Base-by-base conservation (phyloP, 2,888 invertebrate genomes). In the Dorcus parallelipipedus region DNA sequence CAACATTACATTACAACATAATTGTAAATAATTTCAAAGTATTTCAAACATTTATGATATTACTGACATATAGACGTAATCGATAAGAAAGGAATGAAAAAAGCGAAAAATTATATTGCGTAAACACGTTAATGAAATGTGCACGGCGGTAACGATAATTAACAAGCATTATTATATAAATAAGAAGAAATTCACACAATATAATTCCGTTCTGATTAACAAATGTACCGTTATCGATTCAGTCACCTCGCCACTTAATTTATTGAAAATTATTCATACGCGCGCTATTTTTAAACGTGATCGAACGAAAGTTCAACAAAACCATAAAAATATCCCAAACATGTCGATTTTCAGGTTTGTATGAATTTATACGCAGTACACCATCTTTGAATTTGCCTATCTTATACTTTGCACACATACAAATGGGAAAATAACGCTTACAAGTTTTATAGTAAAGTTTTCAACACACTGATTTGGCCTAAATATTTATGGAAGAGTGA, bases 251-350 rank as follows among this genome's bases (percentile, higher is more conserved):
- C 49, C 48, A 33, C 40, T 17, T 43, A 50, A 55, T 55, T 50
- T 55, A 50, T 50, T 50, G 14, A 50, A 55, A 55, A 14, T 38
- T 55, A 42, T 42, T 50, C 38, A 33, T 10, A 47, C 33, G 14
- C 45, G 45, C 23, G 47, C 26, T 47, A 53, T 53, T 47, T 53
- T 53, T 43, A 42, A 20, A 52, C 23, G n/a, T 52, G 52, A 23
- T 42, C 42, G 14, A 10, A 42, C 14, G 10, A 26, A 20, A 41
- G 52, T 42, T 52, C 52, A 52, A 42, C 41, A 20, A 41, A 52
- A 39, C 26, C 40, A 20, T 14, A 38, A 41, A n/a, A 52, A 49
- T 26, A 23, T 38, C 26, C 26, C 38, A 49, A 38, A 49, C 17
- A 38, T 49, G 8, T 33, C 26, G 26, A 33, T 33, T 33, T 33